phyloP scores from a whole-genome alignment of 2,888 invertebrate genomes.

The Diloba caeruleocephala region DNA sequence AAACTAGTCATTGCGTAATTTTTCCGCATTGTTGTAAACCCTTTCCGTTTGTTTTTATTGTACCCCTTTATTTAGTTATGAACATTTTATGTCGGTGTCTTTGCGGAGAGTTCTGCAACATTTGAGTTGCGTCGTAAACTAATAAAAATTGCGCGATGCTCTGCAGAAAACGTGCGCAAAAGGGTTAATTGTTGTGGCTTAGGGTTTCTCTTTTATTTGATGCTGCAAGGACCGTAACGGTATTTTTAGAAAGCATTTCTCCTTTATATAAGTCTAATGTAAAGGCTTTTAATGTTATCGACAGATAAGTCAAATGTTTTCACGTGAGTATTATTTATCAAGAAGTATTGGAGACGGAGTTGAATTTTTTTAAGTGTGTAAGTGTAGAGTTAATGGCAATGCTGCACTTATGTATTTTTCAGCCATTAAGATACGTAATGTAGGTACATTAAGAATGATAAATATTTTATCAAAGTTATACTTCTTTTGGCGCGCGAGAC shows the following conservation, averaged over 20 bases:
- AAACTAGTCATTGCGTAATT: conserved; percentile 86
- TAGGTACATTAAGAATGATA: conserved; percentile 1
- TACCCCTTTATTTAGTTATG: conserved; percentile 76
- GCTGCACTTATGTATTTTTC: conserved; percentile 41
- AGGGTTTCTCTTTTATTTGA: conserved; percentile 79
- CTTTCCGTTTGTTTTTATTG: conserved; percentile 88
- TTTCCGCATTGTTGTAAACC: conserved; percentile 87
- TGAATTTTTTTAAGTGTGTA: conserved; percentile 55
- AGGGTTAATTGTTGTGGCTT: conserved; percentile 80
- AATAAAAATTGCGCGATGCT: conserved; percentile 87
- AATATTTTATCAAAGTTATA: no score
- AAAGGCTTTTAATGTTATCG: conserved; percentile 59
- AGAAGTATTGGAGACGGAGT: conserved; percentile 43
- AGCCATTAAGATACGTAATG: conserved; percentile 32
- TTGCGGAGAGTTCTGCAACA: conserved; percentile 84
- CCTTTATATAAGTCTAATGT: conserved; percentile 67
- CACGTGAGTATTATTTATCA: conserved; percentile 68
- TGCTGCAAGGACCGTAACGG: conserved; percentile 77
- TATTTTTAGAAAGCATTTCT: conserved; percentile 74
- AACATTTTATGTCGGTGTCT: conserved; percentile 76
- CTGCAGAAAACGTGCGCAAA: conserved; percentile 83
- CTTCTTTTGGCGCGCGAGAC: no score
- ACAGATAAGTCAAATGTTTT: conserved; percentile 75
- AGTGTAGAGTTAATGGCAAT: conserved; percentile 49
- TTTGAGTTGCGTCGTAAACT: conserved; percentile 78